Evolutionary conservation across 2,113 vertebrate genomes (phyloP), one percentile per base, ranked within the genome.

Genomic region (Spermophilus dauricus): DNA sequence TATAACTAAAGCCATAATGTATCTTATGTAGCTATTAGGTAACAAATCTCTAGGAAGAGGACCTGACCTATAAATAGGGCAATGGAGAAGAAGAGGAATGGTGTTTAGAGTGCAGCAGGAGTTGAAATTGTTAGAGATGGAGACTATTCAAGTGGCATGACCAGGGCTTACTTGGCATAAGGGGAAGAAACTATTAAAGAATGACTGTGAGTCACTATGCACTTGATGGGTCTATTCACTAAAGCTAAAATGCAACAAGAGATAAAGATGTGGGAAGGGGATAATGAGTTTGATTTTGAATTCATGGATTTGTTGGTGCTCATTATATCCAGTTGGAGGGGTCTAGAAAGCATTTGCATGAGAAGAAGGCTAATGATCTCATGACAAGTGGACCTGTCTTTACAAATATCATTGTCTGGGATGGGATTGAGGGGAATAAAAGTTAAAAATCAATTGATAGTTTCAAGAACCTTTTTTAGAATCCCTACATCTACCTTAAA

Each of bases 381-480:
- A 37, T 26, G 22, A 80, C 12, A 26, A 48, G 14, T 4, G 42
- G 42, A 9, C 18, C 14, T 48, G 6, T 82, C 39, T 84, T 76
- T 56, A 12, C 28, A 53, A 75, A 75, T 75, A 22, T 48, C 28
- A 30, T 39, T 42, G 0, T 48, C 61, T 48, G 9, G 2, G 6
- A 28, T 51, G 1, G 12, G 4, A 65, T 7, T 2, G 8, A 51
- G 51, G 7, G 0, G 8, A 26, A 4, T 26, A 84, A 24, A 13
- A 32, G 1, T 81, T 89, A 75, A 56, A 72, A 78, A 83, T 61
- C 72, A 82, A 8, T 6, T 63, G n/a, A 80, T n/a, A 13, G 2
- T 32, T 72, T 39, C 24, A 48, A 39, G 56, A 72, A 28, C 3
- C 34, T 28, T 89, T 77, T 91, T 58, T 86, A 89, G 18, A 84